A percentile compares a stretch with the other conserved stretches of the same genome.
Conservation (phyloP, 30 jellyfish, hydroid and myxozoan genomes). For the Aurelia aurita region DNA sequence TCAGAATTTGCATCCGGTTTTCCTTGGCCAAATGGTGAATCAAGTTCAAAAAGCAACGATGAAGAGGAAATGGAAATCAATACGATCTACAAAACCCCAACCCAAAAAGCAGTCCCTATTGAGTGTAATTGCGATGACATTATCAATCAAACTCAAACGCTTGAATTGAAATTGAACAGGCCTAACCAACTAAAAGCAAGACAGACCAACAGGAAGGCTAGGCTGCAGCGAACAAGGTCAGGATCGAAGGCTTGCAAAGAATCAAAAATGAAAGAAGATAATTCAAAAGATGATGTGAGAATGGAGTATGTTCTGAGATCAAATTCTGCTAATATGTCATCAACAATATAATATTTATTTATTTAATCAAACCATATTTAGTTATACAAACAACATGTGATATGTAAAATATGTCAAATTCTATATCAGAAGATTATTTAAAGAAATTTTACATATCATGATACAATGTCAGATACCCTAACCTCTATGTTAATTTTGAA, state of each 20-base stretch:
- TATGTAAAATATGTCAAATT: no score
- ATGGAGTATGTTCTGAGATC: neutral
- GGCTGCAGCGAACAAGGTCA: conserved; percentile 34
- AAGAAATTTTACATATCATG: no score
- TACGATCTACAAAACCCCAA: conserved; percentile 52
- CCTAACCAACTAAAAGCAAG: neutral
- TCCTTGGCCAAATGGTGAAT: conserved; percentile 2
- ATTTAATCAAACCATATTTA: no score
- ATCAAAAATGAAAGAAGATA: neutral
- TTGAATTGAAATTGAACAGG: neutral
- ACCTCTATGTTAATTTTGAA: no score
- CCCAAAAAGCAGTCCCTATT: conserved; percentile 66
- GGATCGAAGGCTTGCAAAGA: conserved; percentile 2
- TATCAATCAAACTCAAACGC: neutral
- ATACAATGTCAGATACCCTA: no score
- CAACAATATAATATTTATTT: no score
- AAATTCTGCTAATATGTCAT: neutral
- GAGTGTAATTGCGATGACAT: neutral
- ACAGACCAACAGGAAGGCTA: neutral
- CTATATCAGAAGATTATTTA: no score
- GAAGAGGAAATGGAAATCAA: conserved; percentile 53
- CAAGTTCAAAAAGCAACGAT: neutral
- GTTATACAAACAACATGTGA: no score
- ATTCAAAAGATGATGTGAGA: neutral
- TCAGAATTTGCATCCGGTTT: conserved; percentile 25